Conservation (phyloP, 2,797 vertebrate genomes). For the Dryobates pubescens region DNA sequence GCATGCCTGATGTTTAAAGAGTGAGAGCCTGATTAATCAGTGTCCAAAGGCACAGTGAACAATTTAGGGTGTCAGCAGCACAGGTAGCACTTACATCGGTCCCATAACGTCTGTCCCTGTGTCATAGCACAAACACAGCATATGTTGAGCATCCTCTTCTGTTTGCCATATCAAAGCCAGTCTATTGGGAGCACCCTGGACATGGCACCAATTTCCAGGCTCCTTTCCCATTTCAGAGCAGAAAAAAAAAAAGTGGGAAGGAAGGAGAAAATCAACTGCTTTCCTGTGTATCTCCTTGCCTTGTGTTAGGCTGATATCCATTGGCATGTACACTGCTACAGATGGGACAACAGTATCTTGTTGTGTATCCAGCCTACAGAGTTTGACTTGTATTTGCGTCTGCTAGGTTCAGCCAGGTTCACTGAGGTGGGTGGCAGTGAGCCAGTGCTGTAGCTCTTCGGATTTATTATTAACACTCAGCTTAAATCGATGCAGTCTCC, state of each 20-base stretch:
- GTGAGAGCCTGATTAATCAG: accelerated
- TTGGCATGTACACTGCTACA: constrained; percentile 39
- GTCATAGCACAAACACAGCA: not conserved
- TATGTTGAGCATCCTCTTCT: constrained; percentile 8
- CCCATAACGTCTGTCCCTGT: not conserved
- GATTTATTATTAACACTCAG: constrained; percentile 36
- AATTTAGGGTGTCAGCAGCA: not conserved
- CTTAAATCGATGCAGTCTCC: not conserved
- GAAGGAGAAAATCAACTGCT: not conserved
- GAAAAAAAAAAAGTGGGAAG: not conserved
- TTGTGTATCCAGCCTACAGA: constrained; percentile 36
- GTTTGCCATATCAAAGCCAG: not conserved
- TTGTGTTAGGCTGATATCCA: constrained; percentile 42
- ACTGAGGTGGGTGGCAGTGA: constrained; percentile 14
- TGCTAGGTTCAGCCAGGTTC: constrained; percentile 23
- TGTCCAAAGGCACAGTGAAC: accelerated
- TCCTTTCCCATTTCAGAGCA: not conserved
- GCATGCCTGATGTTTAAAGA: accelerated
- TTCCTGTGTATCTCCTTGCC: not conserved
- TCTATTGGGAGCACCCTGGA: not conserved
- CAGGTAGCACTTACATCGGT: not conserved
- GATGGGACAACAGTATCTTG: constrained; percentile 61
- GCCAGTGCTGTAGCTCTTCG: not conserved
- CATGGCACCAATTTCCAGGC: not conserved
- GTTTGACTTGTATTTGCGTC: constrained; percentile 28